Conservation (phyloP, 2,113 vertebrate genomes). For the Leucopsar rothschildi region DNA sequence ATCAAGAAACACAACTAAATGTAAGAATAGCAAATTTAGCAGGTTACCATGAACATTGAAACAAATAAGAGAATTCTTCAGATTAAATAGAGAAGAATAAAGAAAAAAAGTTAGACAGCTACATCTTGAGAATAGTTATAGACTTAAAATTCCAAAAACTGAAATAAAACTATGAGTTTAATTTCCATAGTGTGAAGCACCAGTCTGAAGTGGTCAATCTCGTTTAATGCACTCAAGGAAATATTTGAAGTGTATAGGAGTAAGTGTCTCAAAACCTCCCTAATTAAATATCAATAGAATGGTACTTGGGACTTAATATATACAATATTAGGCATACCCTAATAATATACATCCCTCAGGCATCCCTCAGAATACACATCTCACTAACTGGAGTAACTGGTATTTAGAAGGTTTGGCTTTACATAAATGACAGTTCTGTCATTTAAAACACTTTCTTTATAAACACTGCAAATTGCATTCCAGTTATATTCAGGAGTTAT, state of each 20-base stretch:
- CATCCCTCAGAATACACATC: background rate
- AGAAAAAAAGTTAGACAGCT: background rate
- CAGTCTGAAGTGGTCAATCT: background rate
- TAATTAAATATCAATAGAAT: background rate
- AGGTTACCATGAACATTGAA: background rate
- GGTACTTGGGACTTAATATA: background rate
- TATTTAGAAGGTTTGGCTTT: background rate
- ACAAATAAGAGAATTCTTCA: background rate
- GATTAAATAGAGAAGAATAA: background rate
- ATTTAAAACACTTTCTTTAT: background rate
- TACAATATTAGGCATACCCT: background rate
- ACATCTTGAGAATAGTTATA: background rate
- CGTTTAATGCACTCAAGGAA: background rate
- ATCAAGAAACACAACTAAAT: background rate
- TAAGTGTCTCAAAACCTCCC: background rate
- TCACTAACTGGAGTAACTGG: background rate
- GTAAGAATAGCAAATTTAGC: background rate
- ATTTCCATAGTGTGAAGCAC: background rate
- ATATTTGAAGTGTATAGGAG: background rate
- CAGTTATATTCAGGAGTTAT: background rate
- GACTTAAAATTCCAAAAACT: background rate
- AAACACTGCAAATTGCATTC: background rate
- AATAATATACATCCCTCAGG: too few relatives aligned
- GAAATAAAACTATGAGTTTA: background rate
- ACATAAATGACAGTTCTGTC: background rate